These are phyloP conservation scores for Ectemnius lituratus DNA, from an alignment of 2,888 invertebrate species.

Conservation along the genomic window DNA sequence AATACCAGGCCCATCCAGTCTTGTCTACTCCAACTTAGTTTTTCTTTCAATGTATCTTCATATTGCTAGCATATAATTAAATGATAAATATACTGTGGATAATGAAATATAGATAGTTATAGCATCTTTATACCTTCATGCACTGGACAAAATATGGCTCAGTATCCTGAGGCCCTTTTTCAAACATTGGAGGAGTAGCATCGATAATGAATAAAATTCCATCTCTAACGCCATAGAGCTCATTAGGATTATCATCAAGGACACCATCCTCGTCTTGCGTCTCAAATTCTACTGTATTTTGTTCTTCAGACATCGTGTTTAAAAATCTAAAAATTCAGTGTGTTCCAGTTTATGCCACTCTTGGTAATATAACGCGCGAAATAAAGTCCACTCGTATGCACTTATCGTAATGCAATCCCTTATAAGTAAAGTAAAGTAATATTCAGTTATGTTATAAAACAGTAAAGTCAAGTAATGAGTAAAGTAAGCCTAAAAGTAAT, in stretches of 20 bases:
- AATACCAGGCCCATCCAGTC: constrained; percentile 64
- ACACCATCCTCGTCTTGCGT: background rate
- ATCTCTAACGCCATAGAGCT: constrained; percentile 47
- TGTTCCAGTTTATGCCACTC: too few relatives aligned
- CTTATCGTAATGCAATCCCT: too few relatives aligned
- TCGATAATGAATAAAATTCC: constrained; percentile 63
- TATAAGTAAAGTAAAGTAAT: too few relatives aligned
- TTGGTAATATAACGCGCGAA: too few relatives aligned
- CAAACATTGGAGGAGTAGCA: constrained; percentile 58
- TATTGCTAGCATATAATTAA: constrained; percentile 38
- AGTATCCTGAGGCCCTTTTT: constrained; percentile 27
- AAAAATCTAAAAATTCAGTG: too few relatives aligned
- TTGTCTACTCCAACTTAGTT: constrained; percentile 56
- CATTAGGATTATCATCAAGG: constrained; percentile 15
- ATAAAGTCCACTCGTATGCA: too few relatives aligned
- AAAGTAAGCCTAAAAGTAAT: too few relatives aligned
- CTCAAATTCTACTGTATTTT: too few relatives aligned
- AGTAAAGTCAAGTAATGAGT: too few relatives aligned
- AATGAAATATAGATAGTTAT: background rate
- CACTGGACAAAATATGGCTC: constrained; percentile 54
- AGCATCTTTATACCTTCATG: constrained; percentile 48
- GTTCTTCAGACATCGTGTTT: too few relatives aligned
- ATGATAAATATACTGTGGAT: background rate
- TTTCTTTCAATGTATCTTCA: constrained; percentile 54
- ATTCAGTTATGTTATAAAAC: too few relatives aligned